Percentiles rank a stretch among this genome's conserved stretches.
Conservation (phyloP, 2,113 vertebrate genomes). For the Notiomystis cincta region DNA sequence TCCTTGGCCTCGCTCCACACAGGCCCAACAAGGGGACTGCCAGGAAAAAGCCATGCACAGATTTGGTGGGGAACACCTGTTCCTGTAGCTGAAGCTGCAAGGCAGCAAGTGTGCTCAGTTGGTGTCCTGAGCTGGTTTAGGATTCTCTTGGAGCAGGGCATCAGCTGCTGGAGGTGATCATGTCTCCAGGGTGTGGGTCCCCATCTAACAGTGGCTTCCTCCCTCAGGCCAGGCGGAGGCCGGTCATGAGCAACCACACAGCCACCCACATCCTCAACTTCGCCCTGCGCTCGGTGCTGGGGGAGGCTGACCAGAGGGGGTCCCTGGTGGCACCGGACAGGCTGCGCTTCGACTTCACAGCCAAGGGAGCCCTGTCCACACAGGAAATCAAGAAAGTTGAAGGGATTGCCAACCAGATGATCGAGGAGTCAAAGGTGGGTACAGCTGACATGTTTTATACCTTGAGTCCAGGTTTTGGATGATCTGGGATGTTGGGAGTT, state of each 20-base stretch:
- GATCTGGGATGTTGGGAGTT: not conserved
- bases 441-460: rapidly evolving
- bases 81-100: not conserved
- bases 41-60: not conserved
- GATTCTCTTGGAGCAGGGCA: not conserved
- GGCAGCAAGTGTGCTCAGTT: not conserved
- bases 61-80: not conserved
- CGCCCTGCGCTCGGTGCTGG: constrained; percentile 86
- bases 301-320: constrained; percentile 93
- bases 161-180: not conserved
- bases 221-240: constrained; percentile 82
- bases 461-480: not conserved
- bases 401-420: constrained; percentile 83
- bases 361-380: constrained; percentile 90
- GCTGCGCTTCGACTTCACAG: constrained; percentile 94
- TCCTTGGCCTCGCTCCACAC: not conserved
- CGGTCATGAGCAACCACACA: constrained; percentile 97
- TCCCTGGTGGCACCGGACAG: constrained; percentile 92
- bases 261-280: constrained; percentile 97
- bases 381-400: constrained; percentile 84
- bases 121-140: not conserved
- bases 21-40: not conserved
- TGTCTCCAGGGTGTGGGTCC: rapidly evolving
- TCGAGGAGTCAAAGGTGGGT: constrained; percentile 86
- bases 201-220: not conserved